phyloP scores from a whole-genome alignment of 2,888 invertebrate genomes.

The Mesoligia furuncula region DNA sequence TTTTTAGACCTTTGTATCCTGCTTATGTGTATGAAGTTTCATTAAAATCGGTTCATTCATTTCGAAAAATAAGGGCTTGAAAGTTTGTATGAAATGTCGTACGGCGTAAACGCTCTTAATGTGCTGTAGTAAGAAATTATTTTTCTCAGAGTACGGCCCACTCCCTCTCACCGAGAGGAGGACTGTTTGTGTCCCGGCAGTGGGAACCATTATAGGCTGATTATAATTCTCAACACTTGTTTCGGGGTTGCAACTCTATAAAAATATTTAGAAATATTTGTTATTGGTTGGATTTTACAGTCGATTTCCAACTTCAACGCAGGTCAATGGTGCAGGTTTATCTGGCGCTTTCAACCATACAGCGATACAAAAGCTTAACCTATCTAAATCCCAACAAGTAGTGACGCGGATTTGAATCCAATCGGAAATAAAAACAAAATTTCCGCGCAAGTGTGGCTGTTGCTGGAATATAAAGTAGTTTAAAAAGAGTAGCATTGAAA shows the following conservation, averaged over 20 bases:
- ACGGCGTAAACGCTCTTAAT: too few relatives aligned
- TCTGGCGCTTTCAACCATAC: constrained; percentile 38
- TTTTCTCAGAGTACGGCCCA: not conserved
- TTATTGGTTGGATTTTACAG: constrained; percentile 14
- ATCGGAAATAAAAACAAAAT: constrained; percentile 47
- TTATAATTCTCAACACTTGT: not conserved
- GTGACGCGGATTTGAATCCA: constrained; percentile 41
- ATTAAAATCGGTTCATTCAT: too few relatives aligned
- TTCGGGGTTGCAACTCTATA: constrained; percentile 9
- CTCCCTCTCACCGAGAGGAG: not conserved
- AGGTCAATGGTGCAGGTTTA: constrained; percentile 46
- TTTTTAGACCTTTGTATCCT: too few relatives aligned
- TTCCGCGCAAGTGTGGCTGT: constrained; percentile 27
- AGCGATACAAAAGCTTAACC: constrained; percentile 52
- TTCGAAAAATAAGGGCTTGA: too few relatives aligned
- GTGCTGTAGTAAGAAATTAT: too few relatives aligned
- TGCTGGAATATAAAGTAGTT: constrained; percentile 46
- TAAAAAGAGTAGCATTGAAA: constrained; percentile 37
- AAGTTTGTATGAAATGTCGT: too few relatives aligned
- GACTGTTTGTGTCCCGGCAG: not conserved
- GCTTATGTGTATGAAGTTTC: too few relatives aligned
- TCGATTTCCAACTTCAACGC: constrained; percentile 20
- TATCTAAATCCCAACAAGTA: constrained; percentile 48
- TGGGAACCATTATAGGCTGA: not conserved
- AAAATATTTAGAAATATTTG: not conserved